Percentiles rank a stretch among this genome's conserved stretches.
Conservation (phyloP, 2,888 invertebrate genomes). For the Patella ulyssiponensis region DNA sequence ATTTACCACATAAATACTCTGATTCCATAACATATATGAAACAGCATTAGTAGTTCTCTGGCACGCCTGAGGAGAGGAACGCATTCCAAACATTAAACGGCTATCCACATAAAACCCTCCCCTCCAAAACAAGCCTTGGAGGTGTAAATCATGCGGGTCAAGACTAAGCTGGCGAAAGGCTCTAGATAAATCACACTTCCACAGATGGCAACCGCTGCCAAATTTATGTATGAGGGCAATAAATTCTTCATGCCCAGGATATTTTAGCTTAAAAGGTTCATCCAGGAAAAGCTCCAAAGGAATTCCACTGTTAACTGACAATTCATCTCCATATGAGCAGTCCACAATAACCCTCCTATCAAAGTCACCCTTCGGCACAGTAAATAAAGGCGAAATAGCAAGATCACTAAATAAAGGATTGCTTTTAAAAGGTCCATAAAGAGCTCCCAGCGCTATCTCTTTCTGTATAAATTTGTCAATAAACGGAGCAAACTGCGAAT, state of each 20-base stretch:
- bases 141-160: background rate
- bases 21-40: background rate
- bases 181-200: background rate
- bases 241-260: background rate
- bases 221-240: background rate
- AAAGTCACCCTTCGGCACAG: background rate
- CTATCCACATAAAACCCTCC: background rate
- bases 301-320: background rate
- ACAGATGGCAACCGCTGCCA: background rate
- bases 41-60: background rate
- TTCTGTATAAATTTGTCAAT: background rate
- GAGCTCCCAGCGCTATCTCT: background rate
- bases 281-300: background rate
- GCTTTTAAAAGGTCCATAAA: background rate
- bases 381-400: background rate
- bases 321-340: background rate
- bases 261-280: background rate
- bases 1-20: background rate
- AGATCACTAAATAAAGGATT: background rate
- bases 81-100: constrained; percentile 5
- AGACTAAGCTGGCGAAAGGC: background rate
- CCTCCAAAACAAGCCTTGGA: background rate
- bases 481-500: background rate
- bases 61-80: background rate
- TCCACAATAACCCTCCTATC: background rate